Conservation (phyloP, 2,888 invertebrate species). For the Ochropleura plecta region DNA sequence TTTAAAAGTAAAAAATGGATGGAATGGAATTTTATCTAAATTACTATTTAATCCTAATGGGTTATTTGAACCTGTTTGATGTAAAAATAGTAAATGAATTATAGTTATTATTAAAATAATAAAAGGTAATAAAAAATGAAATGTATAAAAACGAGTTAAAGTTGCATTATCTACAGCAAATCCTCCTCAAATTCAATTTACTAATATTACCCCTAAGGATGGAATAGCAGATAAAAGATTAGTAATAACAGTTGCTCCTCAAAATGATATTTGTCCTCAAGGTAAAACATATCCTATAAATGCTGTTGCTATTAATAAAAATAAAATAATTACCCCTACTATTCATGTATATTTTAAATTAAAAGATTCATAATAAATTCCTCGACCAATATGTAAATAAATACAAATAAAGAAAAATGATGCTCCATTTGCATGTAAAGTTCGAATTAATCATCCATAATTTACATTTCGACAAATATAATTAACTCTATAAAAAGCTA, state of each 20-base stretch:
- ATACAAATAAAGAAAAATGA: slow-evolving; percentile 93
- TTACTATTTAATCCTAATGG: slow-evolving; percentile 92
- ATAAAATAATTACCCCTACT: slow-evolving; percentile 92
- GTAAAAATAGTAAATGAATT: slow-evolving; percentile 92
- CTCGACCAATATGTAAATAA: slow-evolving; percentile 93
- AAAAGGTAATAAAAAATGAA: slow-evolving; percentile 94
- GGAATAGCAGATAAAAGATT: slow-evolving; percentile 94
- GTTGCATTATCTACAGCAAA: slow-evolving; percentile 94
- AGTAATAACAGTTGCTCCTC: slow-evolving; percentile 95
- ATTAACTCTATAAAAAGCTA: slow-evolving; percentile 92
- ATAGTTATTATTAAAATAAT: slow-evolving; percentile 91
- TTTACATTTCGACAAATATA: slow-evolving; percentile 94
- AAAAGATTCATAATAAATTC: slow-evolving; percentile 88
- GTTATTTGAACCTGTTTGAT: slow-evolving; percentile 93
- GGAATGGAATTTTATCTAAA: slow-evolving; percentile 93
- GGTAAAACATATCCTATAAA: slow-evolving; percentile 95
- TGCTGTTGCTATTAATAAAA: slow-evolving; percentile 93
- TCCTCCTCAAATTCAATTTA: slow-evolving; percentile 94
- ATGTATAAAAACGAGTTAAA: slow-evolving; percentile 94
- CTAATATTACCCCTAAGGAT: slow-evolving; percentile 91
- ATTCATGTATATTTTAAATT: slow-evolving; percentile 91
- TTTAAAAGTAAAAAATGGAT: slow-evolving; percentile 92
- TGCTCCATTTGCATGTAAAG: slow-evolving; percentile 93
- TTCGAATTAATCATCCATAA: slow-evolving; percentile 92
- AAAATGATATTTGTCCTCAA: slow-evolving; percentile 95